A percentile compares a stretch with the other conserved stretches of the same genome.
phyloP scores from a whole-genome alignment of 2,797 vertebrate species.

The Gymnodraco acuticeps region DNA sequence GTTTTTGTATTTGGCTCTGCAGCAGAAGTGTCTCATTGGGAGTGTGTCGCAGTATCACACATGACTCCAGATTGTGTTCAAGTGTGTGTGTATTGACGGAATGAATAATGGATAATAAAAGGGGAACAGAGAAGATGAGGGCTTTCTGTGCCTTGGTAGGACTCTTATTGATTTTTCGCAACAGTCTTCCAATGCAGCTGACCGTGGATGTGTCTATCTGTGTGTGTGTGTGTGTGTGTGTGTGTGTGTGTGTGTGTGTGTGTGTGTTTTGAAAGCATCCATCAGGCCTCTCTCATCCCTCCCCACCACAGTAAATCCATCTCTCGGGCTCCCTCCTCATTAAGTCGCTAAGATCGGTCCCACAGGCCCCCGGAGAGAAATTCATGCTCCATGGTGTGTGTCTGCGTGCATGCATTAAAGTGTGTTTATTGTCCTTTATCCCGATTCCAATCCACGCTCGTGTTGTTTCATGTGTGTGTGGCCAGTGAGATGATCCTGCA shows the following conservation, averaged over 20 bases:
- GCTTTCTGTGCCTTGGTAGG: background rate
- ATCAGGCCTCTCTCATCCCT: constrained; percentile 10
- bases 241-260: too few relatives aligned
- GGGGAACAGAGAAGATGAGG: background rate
- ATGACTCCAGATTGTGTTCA: background rate
- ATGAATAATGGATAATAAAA: background rate
- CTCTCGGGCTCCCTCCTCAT: constrained; percentile 38
- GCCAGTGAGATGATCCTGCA: constrained; percentile 26
- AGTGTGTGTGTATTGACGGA: constrained; percentile 3
- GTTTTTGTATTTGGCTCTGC: background rate
- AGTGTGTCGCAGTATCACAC: background rate
- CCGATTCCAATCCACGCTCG: constrained; percentile 16
- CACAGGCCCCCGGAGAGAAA: constrained; percentile 26
- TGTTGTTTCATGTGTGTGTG: constrained; percentile 11
- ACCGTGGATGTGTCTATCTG: background rate
- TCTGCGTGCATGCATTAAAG: background rate
- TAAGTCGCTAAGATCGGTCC: constrained; percentile 50
- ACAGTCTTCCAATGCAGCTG: constrained; percentile 14
- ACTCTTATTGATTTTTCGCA: constrained; percentile 40
- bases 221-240: background rate
- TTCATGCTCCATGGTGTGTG: constrained; percentile 18
- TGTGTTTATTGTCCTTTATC: background rate
- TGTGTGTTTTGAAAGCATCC: constrained; percentile 10
- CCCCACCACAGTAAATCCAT: constrained; percentile 46
- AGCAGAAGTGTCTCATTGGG: constrained; percentile 6